These are phyloP conservation scores for Neosalanx taihuensis DNA, from an alignment of 2,797 vertebrate species.

Conservation along the genomic window DNA sequence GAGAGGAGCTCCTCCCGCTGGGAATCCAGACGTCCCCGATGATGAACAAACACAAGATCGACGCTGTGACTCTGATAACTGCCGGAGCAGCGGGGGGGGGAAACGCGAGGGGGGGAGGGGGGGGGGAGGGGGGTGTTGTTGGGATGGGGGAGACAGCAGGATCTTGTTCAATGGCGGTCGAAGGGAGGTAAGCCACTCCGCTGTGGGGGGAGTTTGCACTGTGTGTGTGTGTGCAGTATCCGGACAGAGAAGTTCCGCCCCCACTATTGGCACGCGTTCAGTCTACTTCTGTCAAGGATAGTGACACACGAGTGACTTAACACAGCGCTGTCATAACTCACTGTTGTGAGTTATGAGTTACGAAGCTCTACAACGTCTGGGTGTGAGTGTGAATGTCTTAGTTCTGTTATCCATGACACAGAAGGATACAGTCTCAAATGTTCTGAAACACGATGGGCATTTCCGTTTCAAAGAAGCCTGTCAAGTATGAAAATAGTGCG, in stretches of 20 bases:
- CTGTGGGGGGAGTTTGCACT: conserved; percentile 24
- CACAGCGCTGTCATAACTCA: not conserved
- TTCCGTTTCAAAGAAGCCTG: not conserved
- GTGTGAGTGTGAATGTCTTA: conserved; percentile 3
- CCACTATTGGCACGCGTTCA: not conserved
- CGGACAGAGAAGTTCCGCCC: conserved; percentile 17
- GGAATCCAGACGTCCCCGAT: conserved; percentile 28
- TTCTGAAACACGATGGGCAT: not conserved
- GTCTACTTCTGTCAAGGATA: conserved; percentile 1
- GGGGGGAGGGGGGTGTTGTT: conserved; percentile 11
- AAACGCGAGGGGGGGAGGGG: too few relatives aligned
- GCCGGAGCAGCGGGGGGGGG: conserved; percentile 21
- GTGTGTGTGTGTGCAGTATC: conserved; percentile 15
- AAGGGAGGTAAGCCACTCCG: conserved; percentile 23
- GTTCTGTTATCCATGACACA: conserved; percentile 2
- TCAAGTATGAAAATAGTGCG: not conserved
- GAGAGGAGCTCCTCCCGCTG: conserved; percentile 13
- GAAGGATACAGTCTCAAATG: not conserved
- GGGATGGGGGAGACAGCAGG: conserved; percentile 17
- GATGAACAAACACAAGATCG: conserved; percentile 37
- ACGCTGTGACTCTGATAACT: conserved; percentile 35
- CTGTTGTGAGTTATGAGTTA: not conserved
- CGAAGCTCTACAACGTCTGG: not conserved
- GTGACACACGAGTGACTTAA: not conserved
- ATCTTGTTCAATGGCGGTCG: conserved; percentile 25